Base-by-base conservation (phyloP, 2,888 invertebrate species). In the Lymantria monacha region DNA sequence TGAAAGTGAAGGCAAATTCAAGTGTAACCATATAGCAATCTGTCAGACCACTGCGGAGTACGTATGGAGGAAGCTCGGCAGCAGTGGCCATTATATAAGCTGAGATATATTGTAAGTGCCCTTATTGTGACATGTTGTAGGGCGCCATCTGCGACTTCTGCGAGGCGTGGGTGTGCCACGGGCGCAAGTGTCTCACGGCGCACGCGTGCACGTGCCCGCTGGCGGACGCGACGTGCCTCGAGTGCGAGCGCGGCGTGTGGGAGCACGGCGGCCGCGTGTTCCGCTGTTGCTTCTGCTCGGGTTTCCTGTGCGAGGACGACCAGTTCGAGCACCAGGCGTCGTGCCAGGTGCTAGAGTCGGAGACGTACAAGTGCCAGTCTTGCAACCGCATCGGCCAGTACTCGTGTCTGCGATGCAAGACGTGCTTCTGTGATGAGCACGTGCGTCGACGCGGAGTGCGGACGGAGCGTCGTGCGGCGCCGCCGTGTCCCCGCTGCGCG, bases 281-380 rank as follows among this genome's bases (percentile, higher is more conserved):
- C 81, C 95, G 95, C 68, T 98, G 98, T 80, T 97, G 96, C 33
- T 98, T 97, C 88, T 99, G 98, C 81, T 92, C 94, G 67, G 96
- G 95, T 44, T 98, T 94, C 76, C 91, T 97, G 5, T 99, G 99
- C 83, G 98, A 98, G 87, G 98, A 98, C 85, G 98, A 98, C 85
- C 98, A 98, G 85, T 98, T 98, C 88, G 98, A 99, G 86, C 98
- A 99, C 88, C 99, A 99, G 87, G 98, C 98, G 3, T 97, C 97
- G 0, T 98, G 98, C 80, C 98, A 99, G 92, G 96, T 98, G 53
- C 90, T 99, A 7, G 98, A 99, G 79, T 95, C 97, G 0, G 99
- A 99, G 87, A 97, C 95, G 70, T 98, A 96, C 83, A 99, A 99
- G 92, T 99, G 99, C 84, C 96, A 97, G 82, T 98, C 98, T 0